Base-by-base conservation (phyloP, 2,888 invertebrate species). In the Leptopilina drosophilae region DNA sequence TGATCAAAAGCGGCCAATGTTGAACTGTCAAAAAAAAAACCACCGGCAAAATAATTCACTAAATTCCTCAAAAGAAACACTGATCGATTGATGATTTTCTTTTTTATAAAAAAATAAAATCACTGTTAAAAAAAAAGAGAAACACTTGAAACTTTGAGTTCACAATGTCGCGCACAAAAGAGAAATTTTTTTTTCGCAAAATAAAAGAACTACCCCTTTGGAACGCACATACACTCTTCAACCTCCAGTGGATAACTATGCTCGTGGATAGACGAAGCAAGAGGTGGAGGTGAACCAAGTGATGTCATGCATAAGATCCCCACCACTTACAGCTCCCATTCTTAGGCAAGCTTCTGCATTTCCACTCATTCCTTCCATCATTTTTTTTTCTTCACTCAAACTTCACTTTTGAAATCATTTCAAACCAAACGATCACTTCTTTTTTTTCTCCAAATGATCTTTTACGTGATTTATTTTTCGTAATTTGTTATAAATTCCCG, bases 161-260 rank as follows among this genome's bases (percentile, higher is more conserved):
- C 33, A 33, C 64, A 67, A 76, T 56, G 66, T 67, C 20, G 67
- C 69, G 26, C 42, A 53, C 42, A 53, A 26, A 53, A 56, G 49
- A 42, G 33, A 33, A 33, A 33, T 33, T 33, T 33, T 33, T 20
- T 26, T 49, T 76, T 26, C 26, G 64, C 6, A 46, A 76, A 62
- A 76, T n/a, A 64, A 76, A 64, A 77, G 26, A 53, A 75, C 42
- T 8, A 64, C 33, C 42, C 20, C 14, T 53, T 15, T 62, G 64
- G 20, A 76, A 79, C 76, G 15, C 64, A 73, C 73, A 49, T 49
- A 20, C 40, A 26, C 33, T 80, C 85, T 80, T 82, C 82, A 84
- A 85, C 85, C 85, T 88, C 88, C 87, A 87, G 86, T 78, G 84
- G 83, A 83, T 88, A 83, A 89, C 89, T 89, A 86, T 85, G 85